These are phyloP conservation scores for Rhynchopsitta pachyrhyncha DNA, from an alignment of 2,113 vertebrate species.

Conservation along the genomic window DNA sequence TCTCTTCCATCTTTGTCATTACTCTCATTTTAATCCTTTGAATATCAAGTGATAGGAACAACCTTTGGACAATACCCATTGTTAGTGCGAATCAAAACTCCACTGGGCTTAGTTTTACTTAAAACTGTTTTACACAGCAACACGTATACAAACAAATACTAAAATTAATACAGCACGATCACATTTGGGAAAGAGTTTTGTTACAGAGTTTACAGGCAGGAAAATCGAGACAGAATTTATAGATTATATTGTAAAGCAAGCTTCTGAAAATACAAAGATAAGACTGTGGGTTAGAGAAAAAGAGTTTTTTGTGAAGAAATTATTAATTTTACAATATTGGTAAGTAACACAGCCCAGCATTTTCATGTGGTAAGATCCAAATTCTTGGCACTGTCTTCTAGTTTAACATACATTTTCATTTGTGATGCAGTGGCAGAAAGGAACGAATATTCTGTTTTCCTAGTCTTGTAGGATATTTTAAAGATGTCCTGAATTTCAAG, in stretches of 20 bases:
- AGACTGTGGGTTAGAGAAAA: neutral
- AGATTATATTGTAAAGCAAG: neutral
- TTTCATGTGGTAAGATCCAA: neutral
- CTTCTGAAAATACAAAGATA: neutral
- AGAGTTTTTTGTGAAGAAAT: neutral
- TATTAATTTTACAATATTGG: neutral
- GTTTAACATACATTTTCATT: neutral
- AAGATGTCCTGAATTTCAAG: slow-evolving; percentile 8
- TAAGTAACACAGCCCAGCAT: neutral
- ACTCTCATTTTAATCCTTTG: neutral
- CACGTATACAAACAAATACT: neutral
- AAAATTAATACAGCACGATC: neutral
- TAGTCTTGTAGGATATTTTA: neutral
- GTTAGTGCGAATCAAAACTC: neutral
- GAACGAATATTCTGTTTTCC: neutral
- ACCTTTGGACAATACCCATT: neutral
- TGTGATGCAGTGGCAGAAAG: neutral
- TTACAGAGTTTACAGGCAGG: neutral
- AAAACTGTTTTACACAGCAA: neutral
- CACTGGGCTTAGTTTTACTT: neutral
- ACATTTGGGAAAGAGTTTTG: neutral
- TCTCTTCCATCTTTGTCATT: neutral
- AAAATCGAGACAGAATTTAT: neutral
- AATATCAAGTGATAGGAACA: neutral
- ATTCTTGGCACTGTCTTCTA: neutral